Percentiles rank a stretch among this genome's conserved stretches.
These are phyloP conservation scores for Cnemophilus loriae DNA, from an alignment of 2,113 vertebrate genomes.

Conservation along the genomic window DNA sequence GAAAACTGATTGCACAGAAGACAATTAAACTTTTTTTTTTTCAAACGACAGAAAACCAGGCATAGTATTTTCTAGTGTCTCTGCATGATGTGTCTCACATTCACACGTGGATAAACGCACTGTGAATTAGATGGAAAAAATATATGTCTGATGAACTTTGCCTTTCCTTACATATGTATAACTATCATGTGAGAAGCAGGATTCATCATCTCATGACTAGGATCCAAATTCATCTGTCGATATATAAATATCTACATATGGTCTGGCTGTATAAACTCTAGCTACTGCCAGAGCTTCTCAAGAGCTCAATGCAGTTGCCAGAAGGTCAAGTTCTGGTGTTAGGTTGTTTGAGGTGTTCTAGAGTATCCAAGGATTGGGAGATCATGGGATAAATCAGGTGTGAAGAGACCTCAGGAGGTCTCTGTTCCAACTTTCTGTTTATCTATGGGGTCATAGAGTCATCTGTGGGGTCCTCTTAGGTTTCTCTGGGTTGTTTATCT, in stretches of 20 bases:
- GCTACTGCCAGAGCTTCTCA: neutral
- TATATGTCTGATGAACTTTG: neutral
- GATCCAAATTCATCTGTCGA: neutral
- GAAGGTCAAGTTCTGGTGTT: neutral
- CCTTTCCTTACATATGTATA: neutral
- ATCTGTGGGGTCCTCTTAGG: neutral
- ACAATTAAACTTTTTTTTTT: neutral
- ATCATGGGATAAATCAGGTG: neutral
- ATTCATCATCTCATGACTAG: neutral
- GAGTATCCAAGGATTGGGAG: neutral
- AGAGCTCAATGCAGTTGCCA: neutral
- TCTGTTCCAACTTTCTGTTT: neutral
- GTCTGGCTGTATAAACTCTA: neutral
- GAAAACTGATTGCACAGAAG: neutral
- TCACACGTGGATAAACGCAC: neutral
- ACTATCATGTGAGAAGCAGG: neutral
- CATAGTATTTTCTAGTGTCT: neutral
- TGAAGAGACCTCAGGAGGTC: neutral
- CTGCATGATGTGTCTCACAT: neutral
- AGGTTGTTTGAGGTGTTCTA: neutral
- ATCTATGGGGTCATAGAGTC: accelerated
- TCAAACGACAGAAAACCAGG: neutral
- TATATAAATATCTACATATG: neutral
- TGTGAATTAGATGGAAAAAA: neutral
- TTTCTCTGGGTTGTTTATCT: neutral